Evolutionary conservation across 2,113 vertebrate species (phyloP), one percentile per base, ranked within the genome.

Genomic region (Telmatochromis brachygnathus): DNA sequence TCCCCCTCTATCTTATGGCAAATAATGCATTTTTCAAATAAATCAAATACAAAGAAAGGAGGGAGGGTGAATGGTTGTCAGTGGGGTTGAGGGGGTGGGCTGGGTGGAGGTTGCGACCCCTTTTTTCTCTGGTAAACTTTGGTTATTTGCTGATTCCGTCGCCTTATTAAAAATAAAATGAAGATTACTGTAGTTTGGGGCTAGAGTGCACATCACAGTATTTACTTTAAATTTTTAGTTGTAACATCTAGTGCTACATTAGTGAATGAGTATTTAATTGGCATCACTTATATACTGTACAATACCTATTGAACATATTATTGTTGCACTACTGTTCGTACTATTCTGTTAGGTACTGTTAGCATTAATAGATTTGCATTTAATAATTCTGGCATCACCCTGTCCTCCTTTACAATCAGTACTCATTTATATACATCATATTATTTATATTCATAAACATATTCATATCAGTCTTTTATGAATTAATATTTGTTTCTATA

Each of bases 171-270:
- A 26, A 26, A 42, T 81, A 51, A 77, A 51, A 77, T 49, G 42
- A 30, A 19, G 70, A 19, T 77, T 17, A 0, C 68, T 28, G 15
- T 17, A 73, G 21, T 75, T 45, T 75, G 5, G 23, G 0, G 3
- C 39, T 47, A 11, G 8, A 11, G 13, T 75, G 39, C 68, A 47
- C 39, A 47, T 42, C 39, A 75, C 23, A 75, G 42, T 28, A 47
- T 47, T 45, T 75, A 47, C 5, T 75, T 23, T 28, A 45, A 45
- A 45, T 45, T 45, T 45, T 26, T 26, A 26, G 21, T 73, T 6
- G 13, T 26, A 73, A 45, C 21, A 45, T 26, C 23, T 70, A 23
- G n/a, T 42, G 37, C 2, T 23, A 45, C 21, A 10, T 73, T 13
- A 9, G 13, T 56, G 33, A 65, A 79, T 19, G 4, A 45, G 65